Evolutionary conservation across 2,797 vertebrate species (phyloP).

Genomic region (Sardinella longiceps): DNA sequence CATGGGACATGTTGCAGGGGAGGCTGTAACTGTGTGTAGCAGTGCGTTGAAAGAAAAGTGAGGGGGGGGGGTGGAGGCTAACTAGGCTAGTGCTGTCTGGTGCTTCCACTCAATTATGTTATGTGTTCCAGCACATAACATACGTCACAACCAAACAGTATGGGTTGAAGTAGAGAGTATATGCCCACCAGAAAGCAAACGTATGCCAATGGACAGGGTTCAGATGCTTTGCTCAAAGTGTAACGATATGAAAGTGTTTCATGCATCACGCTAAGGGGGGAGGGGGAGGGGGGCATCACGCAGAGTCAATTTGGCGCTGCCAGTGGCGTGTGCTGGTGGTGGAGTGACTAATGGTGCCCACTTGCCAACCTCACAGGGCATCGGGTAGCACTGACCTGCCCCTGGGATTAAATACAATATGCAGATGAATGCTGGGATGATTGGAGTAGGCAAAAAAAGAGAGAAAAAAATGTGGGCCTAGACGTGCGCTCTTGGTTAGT

Average conservation of each 20-base stretch:
- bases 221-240: no score
- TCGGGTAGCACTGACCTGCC: conserved; percentile 50
- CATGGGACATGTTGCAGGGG: conserved; percentile 58
- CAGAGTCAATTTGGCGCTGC: conserved; percentile 29
- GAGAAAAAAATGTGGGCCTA: conserved; percentile 29
- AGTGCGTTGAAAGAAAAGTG: conserved; percentile 33
- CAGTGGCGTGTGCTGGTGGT: conserved; percentile 42
- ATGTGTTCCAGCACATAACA: no score
- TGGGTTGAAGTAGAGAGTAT: no score
- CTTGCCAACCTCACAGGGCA: conserved; percentile 43
- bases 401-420: conserved; percentile 54
- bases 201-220: no score
- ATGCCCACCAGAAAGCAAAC: no score
- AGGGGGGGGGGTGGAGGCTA: background rate
- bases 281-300: conserved; percentile 6
- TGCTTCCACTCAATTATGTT: no score
- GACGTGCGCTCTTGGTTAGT: conserved; percentile 15
- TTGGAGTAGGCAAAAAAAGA: conserved; percentile 10
- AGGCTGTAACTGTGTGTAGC: conserved; percentile 51
- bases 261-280: no score
- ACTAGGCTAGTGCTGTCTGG: no score
- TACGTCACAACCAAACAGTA: no score
- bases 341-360: conserved; percentile 54
- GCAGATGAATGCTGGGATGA: conserved; percentile 55
- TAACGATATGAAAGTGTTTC: no score